Percentiles rank a stretch among this genome's conserved stretches.
phyloP scores from a whole-genome alignment of 1,140 invertebrate genomes.

The Drosophila parabipectinata region DNA sequence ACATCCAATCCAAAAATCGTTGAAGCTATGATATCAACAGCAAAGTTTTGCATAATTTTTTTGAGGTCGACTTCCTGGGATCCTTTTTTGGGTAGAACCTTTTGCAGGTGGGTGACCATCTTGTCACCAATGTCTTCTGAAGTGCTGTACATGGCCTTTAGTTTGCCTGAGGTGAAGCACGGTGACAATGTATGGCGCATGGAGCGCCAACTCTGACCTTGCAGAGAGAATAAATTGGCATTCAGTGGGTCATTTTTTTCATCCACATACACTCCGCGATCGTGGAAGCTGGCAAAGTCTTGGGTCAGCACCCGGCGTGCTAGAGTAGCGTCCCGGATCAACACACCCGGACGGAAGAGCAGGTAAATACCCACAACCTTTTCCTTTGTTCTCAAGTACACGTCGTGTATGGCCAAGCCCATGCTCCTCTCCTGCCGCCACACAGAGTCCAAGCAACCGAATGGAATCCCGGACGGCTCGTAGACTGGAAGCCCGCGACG shows the following conservation, averaged over 20 bases:
- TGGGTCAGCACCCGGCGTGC: slow-evolving; percentile 84
- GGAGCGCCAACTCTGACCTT: slow-evolving; percentile 85
- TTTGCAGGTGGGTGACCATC: slow-evolving; percentile 68
- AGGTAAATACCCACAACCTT: slow-evolving; percentile 74
- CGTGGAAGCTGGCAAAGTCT: slow-evolving; percentile 84
- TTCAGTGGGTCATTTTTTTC: slow-evolving; percentile 78
- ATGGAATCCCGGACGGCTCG: slow-evolving; percentile 53
- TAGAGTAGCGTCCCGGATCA: slow-evolving; percentile 84
- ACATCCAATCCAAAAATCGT: slow-evolving; percentile 74
- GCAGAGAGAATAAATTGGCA: slow-evolving; percentile 83
- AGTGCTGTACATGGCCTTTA: slow-evolving; percentile 86
- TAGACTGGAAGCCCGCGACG: slow-evolving; percentile 59
- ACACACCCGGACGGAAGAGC: slow-evolving; percentile 79
- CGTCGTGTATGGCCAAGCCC: slow-evolving; percentile 66
- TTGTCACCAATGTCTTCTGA: slow-evolving; percentile 83
- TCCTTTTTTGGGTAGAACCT: slow-evolving; percentile 41
- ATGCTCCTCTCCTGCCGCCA: slow-evolving; percentile 58
- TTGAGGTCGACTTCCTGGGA: slow-evolving; percentile 61
- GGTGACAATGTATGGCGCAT: slow-evolving; percentile 85
- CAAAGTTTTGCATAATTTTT: slow-evolving; percentile 60
- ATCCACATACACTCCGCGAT: slow-evolving; percentile 82
- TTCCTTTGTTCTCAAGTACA: slow-evolving; percentile 61
- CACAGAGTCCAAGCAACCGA: slow-evolving; percentile 62
- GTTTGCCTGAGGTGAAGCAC: slow-evolving; percentile 86
- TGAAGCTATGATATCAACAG: slow-evolving; percentile 74